Conservation (phyloP, 2,113 vertebrate genomes). For the Hippocampus zosterae region DNA sequence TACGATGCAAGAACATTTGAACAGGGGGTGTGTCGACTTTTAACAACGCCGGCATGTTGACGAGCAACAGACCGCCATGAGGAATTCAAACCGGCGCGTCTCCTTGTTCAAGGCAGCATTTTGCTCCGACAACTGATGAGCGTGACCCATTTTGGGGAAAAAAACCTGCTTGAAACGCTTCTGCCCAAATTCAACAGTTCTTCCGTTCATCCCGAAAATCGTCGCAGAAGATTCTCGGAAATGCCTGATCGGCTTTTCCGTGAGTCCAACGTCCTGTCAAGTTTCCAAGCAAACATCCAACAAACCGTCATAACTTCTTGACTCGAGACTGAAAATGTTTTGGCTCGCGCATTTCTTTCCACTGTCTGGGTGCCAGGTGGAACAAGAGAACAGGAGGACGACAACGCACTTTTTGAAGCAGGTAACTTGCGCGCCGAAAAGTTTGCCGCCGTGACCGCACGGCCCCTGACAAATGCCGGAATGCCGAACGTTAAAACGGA, state of each 20-base stretch:
- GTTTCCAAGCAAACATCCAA: background rate
- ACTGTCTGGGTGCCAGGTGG: background rate
- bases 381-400: background rate
- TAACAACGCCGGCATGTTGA: no score
- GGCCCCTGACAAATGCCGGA: background rate
- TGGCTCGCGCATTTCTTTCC: conserved; percentile 6
- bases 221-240: background rate
- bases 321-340: background rate
- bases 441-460: conserved; percentile 72
- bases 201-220: background rate
- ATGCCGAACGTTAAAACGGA: background rate
- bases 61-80: no score
- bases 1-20: no score
- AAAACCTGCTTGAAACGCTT: background rate
- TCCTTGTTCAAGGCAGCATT: background rate
- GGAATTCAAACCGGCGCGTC: no score
- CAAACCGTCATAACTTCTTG: background rate
- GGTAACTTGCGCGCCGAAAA: conserved; percentile 16
- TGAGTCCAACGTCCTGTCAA: background rate
- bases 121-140: background rate
- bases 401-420: conserved; percentile 8
- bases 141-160: background rate
- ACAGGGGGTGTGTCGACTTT: no score
- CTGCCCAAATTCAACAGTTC: background rate
- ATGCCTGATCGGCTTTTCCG: conserved; percentile 3